phyloP scores from a whole-genome alignment of 2,113 vertebrate genomes.

The Bufo bufo region DNA sequence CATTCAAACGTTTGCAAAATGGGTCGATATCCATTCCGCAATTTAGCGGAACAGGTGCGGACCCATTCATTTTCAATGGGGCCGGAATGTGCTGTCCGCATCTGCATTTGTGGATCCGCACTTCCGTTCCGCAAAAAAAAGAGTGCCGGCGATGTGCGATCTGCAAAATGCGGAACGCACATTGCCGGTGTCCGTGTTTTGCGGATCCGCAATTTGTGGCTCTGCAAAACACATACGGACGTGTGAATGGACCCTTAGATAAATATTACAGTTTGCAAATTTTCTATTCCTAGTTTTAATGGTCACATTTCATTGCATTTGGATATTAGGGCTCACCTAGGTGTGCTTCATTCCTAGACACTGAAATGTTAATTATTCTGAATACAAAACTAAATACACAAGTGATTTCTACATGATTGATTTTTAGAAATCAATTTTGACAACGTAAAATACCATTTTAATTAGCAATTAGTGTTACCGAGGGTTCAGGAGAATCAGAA shows the following conservation, averaged over 20 bases:
- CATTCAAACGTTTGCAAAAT: no score
- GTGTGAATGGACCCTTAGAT: background rate
- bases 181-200: no score
- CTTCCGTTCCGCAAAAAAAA: no score
- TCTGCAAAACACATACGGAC: no score
- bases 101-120: no score
- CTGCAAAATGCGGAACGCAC: no score
- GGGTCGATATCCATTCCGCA: no score
- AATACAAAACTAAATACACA: constrained; percentile 19
- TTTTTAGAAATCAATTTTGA: constrained; percentile 38
- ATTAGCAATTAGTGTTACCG: constrained; percentile 44
- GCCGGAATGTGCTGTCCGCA: no score
- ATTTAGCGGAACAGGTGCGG: no score
- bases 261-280: background rate
- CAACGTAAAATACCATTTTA: constrained; percentile 39
- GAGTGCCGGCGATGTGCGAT: no score
- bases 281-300: background rate
- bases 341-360: background rate
- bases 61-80: no score
- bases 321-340: background rate
- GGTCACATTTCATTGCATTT: background rate
- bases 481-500: background rate
- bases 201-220: no score
- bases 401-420: constrained; percentile 32
- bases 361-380: constrained; percentile 8